These are phyloP conservation scores for Acanthisitta chloris DNA, from an alignment of 2,113 vertebrate genomes.

Conservation along the genomic window DNA sequence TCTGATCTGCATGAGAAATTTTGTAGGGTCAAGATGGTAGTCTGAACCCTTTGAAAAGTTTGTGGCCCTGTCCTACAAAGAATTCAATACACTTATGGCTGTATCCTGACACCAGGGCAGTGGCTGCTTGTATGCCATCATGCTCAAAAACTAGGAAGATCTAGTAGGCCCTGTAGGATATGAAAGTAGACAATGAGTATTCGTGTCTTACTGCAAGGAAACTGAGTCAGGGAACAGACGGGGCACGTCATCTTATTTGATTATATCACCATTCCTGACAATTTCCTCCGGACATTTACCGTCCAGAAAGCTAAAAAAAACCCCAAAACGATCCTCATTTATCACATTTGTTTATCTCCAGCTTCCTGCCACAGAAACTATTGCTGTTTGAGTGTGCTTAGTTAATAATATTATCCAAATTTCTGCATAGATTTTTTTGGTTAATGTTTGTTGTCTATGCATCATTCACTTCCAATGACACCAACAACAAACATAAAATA, in stretches of 20 bases:
- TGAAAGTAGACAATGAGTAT: background rate
- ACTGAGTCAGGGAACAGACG: background rate
- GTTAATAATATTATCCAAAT: background rate
- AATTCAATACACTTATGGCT: background rate
- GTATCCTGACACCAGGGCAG: background rate
- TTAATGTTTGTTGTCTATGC: background rate
- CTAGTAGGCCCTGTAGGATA: background rate
- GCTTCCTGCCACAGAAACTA: background rate
- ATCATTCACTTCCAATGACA: background rate
- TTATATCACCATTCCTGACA: background rate
- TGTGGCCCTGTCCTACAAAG: background rate
- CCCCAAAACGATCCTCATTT: background rate
- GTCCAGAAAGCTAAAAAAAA: background rate
- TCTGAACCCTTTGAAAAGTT: background rate
- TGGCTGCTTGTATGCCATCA: background rate
- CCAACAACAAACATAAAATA: background rate
- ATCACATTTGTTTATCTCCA: background rate
- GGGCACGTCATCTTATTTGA: background rate
- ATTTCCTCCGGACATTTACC: background rate
- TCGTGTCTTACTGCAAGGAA: background rate
- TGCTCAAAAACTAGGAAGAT: background rate
- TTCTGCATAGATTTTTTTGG: background rate
- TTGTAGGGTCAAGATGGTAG: background rate
- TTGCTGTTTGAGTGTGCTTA: background rate
- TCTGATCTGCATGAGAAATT: background rate